Percentiles rank a stretch among this genome's conserved stretches.
Evolutionary conservation across 2,888 invertebrate species (phyloP).

Genomic region (Idaea dimidiata): DNA sequence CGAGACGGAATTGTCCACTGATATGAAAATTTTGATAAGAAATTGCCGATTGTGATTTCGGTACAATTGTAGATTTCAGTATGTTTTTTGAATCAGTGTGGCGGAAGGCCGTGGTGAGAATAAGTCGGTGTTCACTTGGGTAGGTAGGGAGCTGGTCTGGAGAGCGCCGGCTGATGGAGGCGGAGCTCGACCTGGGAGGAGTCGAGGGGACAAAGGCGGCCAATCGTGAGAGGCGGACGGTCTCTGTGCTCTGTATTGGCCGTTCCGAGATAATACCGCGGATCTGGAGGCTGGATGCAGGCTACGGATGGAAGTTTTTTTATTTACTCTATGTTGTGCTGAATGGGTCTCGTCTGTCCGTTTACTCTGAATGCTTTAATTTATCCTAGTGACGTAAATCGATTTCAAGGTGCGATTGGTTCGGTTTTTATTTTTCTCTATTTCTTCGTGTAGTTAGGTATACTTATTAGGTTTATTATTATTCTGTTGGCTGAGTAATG

Average conservation of each 20-base stretch:
- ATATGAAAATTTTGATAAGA: slow-evolving; percentile 57
- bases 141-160: slow-evolving; percentile 53
- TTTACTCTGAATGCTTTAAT: slow-evolving; percentile 64
- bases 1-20: slow-evolving; percentile 53
- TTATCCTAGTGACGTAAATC: slow-evolving; percentile 67
- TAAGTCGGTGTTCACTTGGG: slow-evolving; percentile 54
- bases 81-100: slow-evolving; percentile 41
- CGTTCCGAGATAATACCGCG: slow-evolving; percentile 71
- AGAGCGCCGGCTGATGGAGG: slow-evolving; percentile 64
- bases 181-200: slow-evolving; percentile 77
- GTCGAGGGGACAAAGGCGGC: slow-evolving; percentile 47
- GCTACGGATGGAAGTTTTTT: slow-evolving; percentile 53
- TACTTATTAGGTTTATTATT: no score
- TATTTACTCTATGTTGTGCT: slow-evolving; percentile 60
- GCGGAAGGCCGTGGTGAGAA: slow-evolving; percentile 48
- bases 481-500: slow-evolving; percentile 19
- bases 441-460: slow-evolving; percentile 4
- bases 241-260: slow-evolving; percentile 62
- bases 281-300: slow-evolving; percentile 75
- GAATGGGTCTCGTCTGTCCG: slow-evolving; percentile 60
- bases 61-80: slow-evolving; percentile 43
- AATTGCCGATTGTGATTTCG: slow-evolving; percentile 51
- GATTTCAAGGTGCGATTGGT: slow-evolving; percentile 67
- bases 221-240: slow-evolving; percentile 46
- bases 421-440: slow-evolving; percentile 43